phyloP scores from a whole-genome alignment of 2,888 invertebrate species.

The Hydriomena furcata region DNA sequence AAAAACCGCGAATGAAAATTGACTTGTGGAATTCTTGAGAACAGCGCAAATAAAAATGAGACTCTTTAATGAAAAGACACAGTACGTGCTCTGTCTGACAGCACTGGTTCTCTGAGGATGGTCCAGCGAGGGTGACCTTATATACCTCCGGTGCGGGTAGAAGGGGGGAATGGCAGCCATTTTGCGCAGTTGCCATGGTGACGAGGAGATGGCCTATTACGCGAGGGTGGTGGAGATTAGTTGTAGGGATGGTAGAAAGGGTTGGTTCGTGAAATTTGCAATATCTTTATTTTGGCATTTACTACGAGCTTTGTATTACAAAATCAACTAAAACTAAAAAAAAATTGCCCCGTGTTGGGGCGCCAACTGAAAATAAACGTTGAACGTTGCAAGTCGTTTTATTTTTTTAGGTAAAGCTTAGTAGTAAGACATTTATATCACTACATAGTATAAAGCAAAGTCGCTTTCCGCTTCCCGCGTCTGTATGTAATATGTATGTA shows the following conservation, averaged over 20 bases:
- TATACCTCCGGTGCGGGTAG: constrained; percentile 61
- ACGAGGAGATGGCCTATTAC: constrained; percentile 83
- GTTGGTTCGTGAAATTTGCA: constrained; percentile 34
- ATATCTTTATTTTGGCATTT: constrained; percentile 8
- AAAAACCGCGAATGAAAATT: constrained; percentile 22
- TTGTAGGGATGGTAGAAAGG: constrained; percentile 63
- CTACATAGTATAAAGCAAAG: too few species aligned
- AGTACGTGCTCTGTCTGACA: constrained; percentile 49
- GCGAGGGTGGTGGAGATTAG: constrained; percentile 81
- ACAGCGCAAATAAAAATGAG: constrained; percentile 42
- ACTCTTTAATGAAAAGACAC: constrained; percentile 49
- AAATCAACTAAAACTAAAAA: constrained; percentile 5
- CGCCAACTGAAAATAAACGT: background rate
- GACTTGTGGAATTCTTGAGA: constrained; percentile 2
- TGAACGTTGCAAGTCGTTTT: too few species aligned
- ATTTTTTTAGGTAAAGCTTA: too few species aligned
- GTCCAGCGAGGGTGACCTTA: constrained; percentile 58
- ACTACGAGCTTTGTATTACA: too few species aligned
- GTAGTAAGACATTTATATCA: too few species aligned
- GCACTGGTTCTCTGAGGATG: constrained; percentile 74
- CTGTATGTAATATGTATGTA: too few species aligned
- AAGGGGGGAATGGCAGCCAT: constrained; percentile 70
- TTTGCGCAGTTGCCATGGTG: constrained; percentile 72
- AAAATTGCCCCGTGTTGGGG: constrained; percentile 5
- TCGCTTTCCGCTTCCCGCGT: too few species aligned